Evolutionary conservation across 2,797 vertebrate genomes (phyloP), one percentile per base, ranked within the genome.

Genomic region (Rallus crepitans): DNA sequence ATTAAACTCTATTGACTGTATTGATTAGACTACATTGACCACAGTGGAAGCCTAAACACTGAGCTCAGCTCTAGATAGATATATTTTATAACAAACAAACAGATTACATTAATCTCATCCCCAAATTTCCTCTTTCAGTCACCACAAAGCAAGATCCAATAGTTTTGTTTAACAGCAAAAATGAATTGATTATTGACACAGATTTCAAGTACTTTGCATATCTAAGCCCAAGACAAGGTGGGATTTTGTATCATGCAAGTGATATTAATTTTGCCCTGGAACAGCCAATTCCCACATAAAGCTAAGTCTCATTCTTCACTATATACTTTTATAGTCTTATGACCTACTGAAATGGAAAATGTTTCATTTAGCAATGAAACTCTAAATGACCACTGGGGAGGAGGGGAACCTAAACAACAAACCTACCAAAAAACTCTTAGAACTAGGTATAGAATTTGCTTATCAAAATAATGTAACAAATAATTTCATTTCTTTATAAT

Each of bases 11-110:
- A 86, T 66, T 82, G 92, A 79, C 39, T 87, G 5, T 21, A 96
- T 96, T 73, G 93, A 96, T 90, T 89, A 84, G n/a, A 27, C 40
- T 72, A 31, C 17, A 66, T 19, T 90, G 73, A 82, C 47, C 79
- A 56, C 15, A 93, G 60, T 40, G 35, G 63, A 72, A 79, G 18
- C 55, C 63, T 56, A 92, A 87, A 69, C 8, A 76, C 24, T 19
- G 59, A 84, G 52, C 63, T 90, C 77, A 93, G 73, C 59, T 76
- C 35, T 25, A 88, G 37, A 65, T 33, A 48, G 11, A 33, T 20
- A 12, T 31, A 88, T 86, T 69, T 83, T 71, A 40, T 69, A 87
- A 55, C 7, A 27, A 79, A 61, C 25, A 39, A 65, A 60, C 11
- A 65, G 12, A 61, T 28, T 2, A 71, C 91, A 91, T 13, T 0